Percentiles rank a stretch among this genome's conserved stretches.
phyloP scores from a whole-genome alignment of 2,888 invertebrate species.

The Osedax frankpressi region DNA sequence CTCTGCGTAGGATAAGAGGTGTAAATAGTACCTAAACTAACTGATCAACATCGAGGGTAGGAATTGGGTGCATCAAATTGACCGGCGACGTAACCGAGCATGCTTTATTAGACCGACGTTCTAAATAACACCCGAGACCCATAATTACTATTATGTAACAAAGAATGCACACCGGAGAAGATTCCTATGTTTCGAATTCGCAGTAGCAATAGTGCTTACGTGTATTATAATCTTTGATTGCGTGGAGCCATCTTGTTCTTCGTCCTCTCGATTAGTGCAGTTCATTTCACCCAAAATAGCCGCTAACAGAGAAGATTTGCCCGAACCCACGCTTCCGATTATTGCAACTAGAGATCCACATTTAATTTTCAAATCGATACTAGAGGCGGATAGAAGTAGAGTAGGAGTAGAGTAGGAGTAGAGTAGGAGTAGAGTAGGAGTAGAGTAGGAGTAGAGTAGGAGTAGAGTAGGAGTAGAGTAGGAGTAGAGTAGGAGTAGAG shows the following conservation, averaged over 20 bases:
- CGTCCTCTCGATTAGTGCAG: background rate
- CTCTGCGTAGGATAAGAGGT: background rate
- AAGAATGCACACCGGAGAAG: too few relatives aligned
- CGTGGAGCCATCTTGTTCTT: too few relatives aligned
- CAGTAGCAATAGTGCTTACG: too few relatives aligned
- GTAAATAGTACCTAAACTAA: too few relatives aligned
- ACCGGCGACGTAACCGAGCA: too few relatives aligned
- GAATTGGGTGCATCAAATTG: too few relatives aligned
- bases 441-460: background rate
- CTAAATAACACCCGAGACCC: too few relatives aligned
- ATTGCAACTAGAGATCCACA: constrained; percentile 14
- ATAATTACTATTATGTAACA: too few relatives aligned
- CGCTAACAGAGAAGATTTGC: constrained; percentile 17
- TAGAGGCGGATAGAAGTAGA: background rate
- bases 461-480: background rate
- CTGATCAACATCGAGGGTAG: too few relatives aligned
- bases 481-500: background rate
- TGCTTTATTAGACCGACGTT: too few relatives aligned
- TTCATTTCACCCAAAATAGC: constrained; percentile 19
- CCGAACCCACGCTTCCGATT: constrained; percentile 16
- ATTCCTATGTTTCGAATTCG: too few relatives aligned
- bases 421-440: background rate
- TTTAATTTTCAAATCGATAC: constrained; percentile 6
- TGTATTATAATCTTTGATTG: too few relatives aligned
- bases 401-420: background rate